These are phyloP conservation scores for Meganola albula DNA, from an alignment of 2,888 invertebrate genomes.

Conservation along the genomic window DNA sequence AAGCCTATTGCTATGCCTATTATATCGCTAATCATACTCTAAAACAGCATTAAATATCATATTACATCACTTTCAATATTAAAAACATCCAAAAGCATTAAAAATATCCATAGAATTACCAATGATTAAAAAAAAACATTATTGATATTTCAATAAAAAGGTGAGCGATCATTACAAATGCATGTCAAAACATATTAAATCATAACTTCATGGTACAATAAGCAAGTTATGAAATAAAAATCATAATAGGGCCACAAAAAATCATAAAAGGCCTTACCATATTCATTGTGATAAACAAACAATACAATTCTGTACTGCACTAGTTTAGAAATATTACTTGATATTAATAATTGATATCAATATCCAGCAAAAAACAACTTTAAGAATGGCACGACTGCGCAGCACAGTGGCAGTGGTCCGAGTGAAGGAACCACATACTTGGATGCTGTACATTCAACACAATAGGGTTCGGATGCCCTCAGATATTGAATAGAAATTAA, in stretches of 20 bases:
- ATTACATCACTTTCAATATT: constrained; percentile 39
- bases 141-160: constrained; percentile 27
- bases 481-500: constrained; percentile 40
- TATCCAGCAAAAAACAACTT: constrained; percentile 41
- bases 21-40: constrained; percentile 33
- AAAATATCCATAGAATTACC: constrained; percentile 7
- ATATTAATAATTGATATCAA: constrained; percentile 42
- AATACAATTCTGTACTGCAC: constrained; percentile 51
- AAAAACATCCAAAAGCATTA: constrained; percentile 19
- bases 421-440: constrained; percentile 59
- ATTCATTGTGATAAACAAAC: constrained; percentile 69
- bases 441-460: constrained; percentile 50
- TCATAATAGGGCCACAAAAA: constrained; percentile 50
- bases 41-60: constrained; percentile 40
- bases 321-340: constrained; percentile 49
- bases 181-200: constrained; percentile 75
- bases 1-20: constrained; percentile 24
- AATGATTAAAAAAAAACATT: constrained; percentile 14
- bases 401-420: constrained; percentile 46
- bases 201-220: constrained; percentile 71
- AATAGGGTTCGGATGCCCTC: constrained; percentile 58
- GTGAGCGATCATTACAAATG: constrained; percentile 50
- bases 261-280: constrained; percentile 68
- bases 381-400: constrained; percentile 57
- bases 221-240: constrained; percentile 43